Conservation (phyloP, 1,140 invertebrate genomes). For the Drosophila pectinifera region DNA sequence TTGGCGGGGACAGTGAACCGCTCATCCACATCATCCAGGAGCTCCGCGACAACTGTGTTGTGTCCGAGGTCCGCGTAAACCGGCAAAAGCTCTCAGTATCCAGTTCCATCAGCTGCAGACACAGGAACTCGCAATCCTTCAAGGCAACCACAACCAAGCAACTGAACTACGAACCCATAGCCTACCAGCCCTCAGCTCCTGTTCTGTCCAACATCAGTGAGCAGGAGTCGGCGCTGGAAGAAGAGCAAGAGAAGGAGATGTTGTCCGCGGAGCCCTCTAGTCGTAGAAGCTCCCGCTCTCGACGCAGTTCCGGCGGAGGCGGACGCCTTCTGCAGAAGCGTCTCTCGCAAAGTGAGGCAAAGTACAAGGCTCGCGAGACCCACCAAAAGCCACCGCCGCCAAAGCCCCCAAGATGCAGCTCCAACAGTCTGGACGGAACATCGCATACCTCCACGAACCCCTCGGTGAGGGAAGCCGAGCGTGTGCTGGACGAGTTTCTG, state of each 20-base stretch:
- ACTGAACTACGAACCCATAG: constrained; percentile 17
- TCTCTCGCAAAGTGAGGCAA: constrained; percentile 51
- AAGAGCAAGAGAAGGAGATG: constrained; percentile 24
- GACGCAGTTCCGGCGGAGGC: constrained; percentile 50
- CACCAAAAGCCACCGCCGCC: constrained; percentile 58
- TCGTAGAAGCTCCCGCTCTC: constrained; percentile 16
- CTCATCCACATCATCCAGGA: constrained; percentile 83
- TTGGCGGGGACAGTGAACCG: constrained; percentile 60
- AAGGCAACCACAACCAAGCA: constrained; percentile 16
- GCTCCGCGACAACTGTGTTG: constrained; percentile 77
- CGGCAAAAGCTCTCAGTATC: constrained; percentile 53
- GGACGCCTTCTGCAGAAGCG: constrained; percentile 74
- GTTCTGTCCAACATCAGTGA: constrained; percentile 70
- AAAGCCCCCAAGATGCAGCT: constrained; percentile 70
- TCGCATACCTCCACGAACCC: constrained; percentile 68
- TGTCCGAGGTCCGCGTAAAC: constrained; percentile 79
- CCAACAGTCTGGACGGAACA: constrained; percentile 64
- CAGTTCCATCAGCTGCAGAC: constrained; percentile 1
- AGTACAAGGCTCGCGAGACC: constrained; percentile 53
- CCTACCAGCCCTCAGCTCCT: constrained; percentile 56
- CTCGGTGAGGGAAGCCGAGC: constrained; percentile 72
- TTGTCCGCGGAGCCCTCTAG: constrained; percentile 17
- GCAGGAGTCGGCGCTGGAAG: constrained; percentile 54
- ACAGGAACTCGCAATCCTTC: neutral
- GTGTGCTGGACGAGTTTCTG: constrained; percentile 73